Conservation (phyloP, 1,140 invertebrate genomes). For the Orussus abietinus region DNA sequence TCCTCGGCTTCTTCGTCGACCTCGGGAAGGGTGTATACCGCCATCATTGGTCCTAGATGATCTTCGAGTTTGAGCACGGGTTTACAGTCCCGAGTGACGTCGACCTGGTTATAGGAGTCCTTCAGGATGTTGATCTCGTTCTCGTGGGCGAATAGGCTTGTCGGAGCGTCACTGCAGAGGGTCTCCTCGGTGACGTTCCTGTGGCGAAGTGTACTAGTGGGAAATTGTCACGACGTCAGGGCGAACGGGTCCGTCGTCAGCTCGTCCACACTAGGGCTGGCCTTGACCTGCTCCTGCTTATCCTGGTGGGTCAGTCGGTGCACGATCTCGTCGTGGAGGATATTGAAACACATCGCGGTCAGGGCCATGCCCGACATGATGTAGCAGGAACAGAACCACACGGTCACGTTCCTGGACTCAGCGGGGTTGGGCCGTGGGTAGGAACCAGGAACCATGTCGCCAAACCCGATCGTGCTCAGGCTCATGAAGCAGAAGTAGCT, state of each 20-base stretch:
- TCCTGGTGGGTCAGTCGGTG: constrained; percentile 69
- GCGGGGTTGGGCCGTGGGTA: constrained; percentile 57
- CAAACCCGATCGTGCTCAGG: constrained; percentile 88
- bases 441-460: constrained; percentile 81
- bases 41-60: constrained; percentile 45
- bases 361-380: constrained; percentile 93
- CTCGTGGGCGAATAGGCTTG: constrained; percentile 54
- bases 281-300: constrained; percentile 48
- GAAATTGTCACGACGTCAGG: constrained; percentile 65
- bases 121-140: constrained; percentile 51
- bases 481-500: constrained; percentile 94
- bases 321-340: constrained; percentile 90
- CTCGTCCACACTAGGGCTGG: constrained; percentile 55
- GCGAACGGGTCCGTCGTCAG: constrained; percentile 57
- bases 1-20: constrained; percentile 62
- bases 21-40: constrained; percentile 63
- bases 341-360: constrained; percentile 97
- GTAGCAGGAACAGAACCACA: constrained; percentile 92
- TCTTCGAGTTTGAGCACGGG: constrained; percentile 47
- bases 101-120: constrained; percentile 49
- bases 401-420: constrained; percentile 62
- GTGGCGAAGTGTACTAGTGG: constrained; percentile 58
- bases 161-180: constrained; percentile 58
- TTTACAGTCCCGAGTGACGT: constrained; percentile 49
- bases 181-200: constrained; percentile 64